These are phyloP conservation scores for Phalacrocorax aristotelis DNA, from an alignment of 2,113 vertebrate species.

Conservation along the genomic window DNA sequence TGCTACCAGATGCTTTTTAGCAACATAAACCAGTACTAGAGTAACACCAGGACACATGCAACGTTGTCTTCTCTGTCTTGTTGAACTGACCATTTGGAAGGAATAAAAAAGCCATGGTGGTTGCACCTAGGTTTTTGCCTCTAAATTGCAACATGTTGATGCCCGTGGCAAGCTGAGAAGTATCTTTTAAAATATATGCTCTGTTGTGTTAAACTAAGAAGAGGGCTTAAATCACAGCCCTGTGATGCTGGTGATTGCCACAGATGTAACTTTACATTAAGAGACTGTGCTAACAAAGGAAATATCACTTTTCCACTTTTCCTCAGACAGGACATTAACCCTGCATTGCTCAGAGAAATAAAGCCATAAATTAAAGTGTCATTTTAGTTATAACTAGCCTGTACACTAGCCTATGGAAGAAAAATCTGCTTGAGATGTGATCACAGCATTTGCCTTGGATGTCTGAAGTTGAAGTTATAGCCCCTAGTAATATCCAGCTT, in stretches of 20 bases:
- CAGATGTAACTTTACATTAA: constrained; percentile 40
- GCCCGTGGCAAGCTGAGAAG: constrained; percentile 2
- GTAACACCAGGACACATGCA: not conserved
- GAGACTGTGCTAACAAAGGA: constrained; percentile 59
- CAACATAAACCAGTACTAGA: not conserved
- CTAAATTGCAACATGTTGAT: not conserved
- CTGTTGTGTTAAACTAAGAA: not conserved
- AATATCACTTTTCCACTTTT: constrained; percentile 57
- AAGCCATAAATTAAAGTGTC: constrained; percentile 46
- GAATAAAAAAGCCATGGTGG: not conserved
- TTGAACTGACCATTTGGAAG: not conserved
- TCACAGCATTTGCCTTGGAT: not conserved
- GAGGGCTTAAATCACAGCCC: constrained; percentile 30
- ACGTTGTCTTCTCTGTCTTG: not conserved
- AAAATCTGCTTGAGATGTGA: not conserved
- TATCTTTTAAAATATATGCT: constrained; percentile 15
- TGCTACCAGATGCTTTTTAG: not conserved
- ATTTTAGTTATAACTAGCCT: constrained; percentile 33
- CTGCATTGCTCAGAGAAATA: constrained; percentile 59
- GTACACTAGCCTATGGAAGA: not conserved
- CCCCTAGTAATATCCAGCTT: not conserved
- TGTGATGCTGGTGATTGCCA: constrained; percentile 1
- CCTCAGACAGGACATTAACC: constrained; percentile 52
- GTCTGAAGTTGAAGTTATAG: not conserved
- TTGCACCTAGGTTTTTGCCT: not conserved